phyloP scores from a whole-genome alignment of 2,113 vertebrate species.

The Prochilodus magdalenae region DNA sequence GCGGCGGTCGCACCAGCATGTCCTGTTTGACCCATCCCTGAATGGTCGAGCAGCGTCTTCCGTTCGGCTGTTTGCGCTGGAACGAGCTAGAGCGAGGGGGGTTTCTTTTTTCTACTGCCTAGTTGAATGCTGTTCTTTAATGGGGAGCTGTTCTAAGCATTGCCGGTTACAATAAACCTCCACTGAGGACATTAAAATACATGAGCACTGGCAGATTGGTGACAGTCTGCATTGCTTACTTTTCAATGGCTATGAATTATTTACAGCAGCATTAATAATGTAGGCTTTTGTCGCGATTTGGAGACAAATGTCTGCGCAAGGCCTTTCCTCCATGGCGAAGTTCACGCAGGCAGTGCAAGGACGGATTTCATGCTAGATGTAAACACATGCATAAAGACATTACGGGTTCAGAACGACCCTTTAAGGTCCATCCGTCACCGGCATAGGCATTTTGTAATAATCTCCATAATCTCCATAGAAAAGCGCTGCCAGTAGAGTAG shows the following conservation, averaged over 20 bases:
- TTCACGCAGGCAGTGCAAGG: neutral
- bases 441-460: no score
- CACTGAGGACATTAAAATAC: constrained; percentile 21
- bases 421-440: no score
- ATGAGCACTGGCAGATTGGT: constrained; percentile 7
- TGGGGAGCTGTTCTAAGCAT: neutral
- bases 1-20: neutral
- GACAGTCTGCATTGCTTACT: constrained; percentile 18
- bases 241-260: constrained; percentile 8
- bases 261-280: neutral
- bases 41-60: neutral
- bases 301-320: neutral
- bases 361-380: neutral
- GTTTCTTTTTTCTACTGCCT: neutral
- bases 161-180: constrained; percentile 3
- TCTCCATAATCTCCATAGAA: no score
- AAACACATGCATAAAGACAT: no score
- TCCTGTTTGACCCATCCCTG: neutral
- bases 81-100: neutral
- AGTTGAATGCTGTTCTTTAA: constrained; percentile 7
- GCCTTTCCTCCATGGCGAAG: neutral
- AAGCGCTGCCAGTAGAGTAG: no score
- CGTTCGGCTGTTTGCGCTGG: neutral
- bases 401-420: no score
- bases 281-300: neutral